A percentile compares a stretch with the other conserved stretches of the same genome.
phyloP scores from a whole-genome alignment of 1,140 invertebrate genomes.

The Brachionus koreanus region DNA sequence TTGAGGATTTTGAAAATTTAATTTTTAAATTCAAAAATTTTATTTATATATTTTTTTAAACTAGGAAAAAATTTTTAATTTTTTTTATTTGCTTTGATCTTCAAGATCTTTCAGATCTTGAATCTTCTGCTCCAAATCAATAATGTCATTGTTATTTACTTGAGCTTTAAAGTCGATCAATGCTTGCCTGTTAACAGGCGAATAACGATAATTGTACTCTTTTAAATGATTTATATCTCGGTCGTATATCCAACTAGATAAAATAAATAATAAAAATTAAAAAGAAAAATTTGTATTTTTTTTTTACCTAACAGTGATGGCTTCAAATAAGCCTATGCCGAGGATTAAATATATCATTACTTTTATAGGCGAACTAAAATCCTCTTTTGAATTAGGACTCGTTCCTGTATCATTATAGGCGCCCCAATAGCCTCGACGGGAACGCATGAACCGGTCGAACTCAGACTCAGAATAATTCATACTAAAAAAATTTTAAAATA shows the following conservation, averaged over 20 bases:
- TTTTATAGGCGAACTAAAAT: conserved; percentile 34
- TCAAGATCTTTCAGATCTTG: not conserved
- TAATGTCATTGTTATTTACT: not conserved
- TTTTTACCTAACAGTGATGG: not conserved
- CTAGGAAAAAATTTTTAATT: not conserved
- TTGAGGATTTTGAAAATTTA: not conserved
- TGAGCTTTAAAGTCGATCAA: not conserved
- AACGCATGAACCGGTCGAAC: not conserved
- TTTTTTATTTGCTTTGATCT: not conserved
- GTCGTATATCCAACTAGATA: conserved; percentile 27
- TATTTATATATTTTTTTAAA: not conserved
- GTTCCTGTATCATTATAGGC: not conserved
- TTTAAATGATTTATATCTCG: conserved; percentile 22
- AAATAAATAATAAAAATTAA: not conserved
- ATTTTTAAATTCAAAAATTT: not conserved
- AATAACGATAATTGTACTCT: not conserved
- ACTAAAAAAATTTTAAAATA: not conserved
- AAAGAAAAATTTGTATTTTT: not conserved
- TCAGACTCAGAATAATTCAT: conserved; percentile 5
- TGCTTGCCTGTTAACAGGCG: not conserved
- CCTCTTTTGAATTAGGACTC: not conserved
- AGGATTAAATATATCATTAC: conserved; percentile 22
- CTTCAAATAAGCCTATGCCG: not conserved
- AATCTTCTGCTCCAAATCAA: not conserved
- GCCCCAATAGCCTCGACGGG: not conserved